phyloP scores from a whole-genome alignment of 2,113 vertebrate species.

The Puffinus mauretanicus region DNA sequence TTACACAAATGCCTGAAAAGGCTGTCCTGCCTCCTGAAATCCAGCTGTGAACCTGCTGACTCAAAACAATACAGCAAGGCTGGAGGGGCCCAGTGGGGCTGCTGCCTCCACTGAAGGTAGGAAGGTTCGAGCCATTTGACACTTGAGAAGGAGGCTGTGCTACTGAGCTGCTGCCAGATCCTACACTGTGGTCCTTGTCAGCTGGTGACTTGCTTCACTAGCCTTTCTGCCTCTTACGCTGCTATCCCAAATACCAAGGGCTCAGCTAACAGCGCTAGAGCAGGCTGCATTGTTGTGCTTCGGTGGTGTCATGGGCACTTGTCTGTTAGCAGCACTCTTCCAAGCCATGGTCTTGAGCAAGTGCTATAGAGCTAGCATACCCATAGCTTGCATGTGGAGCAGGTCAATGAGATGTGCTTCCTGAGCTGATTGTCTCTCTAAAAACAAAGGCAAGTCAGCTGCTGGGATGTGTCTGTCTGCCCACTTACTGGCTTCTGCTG shows the following conservation, averaged over 20 bases:
- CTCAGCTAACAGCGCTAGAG: neutral
- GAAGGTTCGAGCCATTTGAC: neutral
- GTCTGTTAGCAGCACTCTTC: neutral
- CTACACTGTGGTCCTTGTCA: neutral
- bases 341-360: neutral
- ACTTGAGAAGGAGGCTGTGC: neutral
- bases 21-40: neutral
- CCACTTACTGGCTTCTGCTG: neutral
- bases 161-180: neutral
- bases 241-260: neutral
- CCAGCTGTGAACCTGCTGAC: neutral
- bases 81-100: neutral
- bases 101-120: neutral
- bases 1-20: neutral
- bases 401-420: neutral
- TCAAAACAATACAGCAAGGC: neutral
- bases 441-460: neutral
- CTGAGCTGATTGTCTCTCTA: neutral
- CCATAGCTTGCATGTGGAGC: neutral
- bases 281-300: neutral
- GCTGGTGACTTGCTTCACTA: neutral
- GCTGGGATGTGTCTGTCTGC: neutral
- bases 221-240: neutral
- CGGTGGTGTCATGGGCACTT: accelerated
- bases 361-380: neutral